Conservation (phyloP, 2,888 invertebrate genomes). For the Herminia tarsipennalis region DNA sequence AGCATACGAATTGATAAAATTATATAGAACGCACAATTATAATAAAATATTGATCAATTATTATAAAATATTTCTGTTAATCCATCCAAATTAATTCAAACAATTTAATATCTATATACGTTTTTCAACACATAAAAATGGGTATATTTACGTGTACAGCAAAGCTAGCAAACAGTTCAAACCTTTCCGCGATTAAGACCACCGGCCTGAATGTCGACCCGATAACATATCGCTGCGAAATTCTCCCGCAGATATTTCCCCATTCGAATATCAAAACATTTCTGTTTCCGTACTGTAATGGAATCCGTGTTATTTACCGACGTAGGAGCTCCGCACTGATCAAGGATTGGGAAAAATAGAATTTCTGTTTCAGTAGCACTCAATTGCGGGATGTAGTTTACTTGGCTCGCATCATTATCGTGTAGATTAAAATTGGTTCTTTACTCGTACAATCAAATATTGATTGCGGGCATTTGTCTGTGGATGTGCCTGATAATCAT, state of each 20-base stretch:
- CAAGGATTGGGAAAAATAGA: slow-evolving; percentile 2
- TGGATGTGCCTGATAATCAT: not conserved
- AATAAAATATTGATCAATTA: too few relatives aligned
- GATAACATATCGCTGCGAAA: slow-evolving; percentile 43
- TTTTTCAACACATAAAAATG: too few relatives aligned
- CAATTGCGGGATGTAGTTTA: not conserved
- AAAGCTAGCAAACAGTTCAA: too few relatives aligned
- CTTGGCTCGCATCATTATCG: too few relatives aligned
- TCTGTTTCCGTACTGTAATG: slow-evolving; percentile 39
- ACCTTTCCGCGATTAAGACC: slow-evolving; percentile 40
- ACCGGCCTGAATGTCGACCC: slow-evolving; percentile 26
- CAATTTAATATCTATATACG: too few relatives aligned
- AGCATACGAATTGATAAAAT: too few relatives aligned
- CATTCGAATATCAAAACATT: slow-evolving; percentile 34
- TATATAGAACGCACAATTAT: too few relatives aligned
- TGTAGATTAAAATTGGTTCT: not conserved
- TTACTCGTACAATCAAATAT: not conserved
- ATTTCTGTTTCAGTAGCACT: not conserved
- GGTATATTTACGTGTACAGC: too few relatives aligned
- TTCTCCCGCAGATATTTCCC: slow-evolving; percentile 24
- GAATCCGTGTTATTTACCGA: slow-evolving; percentile 30
- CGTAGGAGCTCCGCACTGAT: slow-evolving; percentile 3
- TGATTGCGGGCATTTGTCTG: not conserved
- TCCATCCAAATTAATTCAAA: too few relatives aligned
- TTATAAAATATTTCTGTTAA: too few relatives aligned